Evolutionary conservation across 2,888 invertebrate species (phyloP), one percentile per base, ranked within the genome.

Genomic region (Amiota communis): DNA sequence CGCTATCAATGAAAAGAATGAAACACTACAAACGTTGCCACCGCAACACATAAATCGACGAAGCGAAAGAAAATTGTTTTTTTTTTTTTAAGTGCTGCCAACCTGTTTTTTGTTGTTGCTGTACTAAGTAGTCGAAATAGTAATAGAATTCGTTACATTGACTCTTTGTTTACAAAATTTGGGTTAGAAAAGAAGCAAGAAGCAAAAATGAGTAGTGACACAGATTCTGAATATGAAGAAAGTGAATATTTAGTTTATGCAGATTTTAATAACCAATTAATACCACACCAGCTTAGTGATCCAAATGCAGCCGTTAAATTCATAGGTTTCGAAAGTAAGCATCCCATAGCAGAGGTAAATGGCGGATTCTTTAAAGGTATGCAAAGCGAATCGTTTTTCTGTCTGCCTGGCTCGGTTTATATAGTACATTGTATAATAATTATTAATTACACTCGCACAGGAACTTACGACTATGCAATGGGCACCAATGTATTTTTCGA

Each of bases 401-500:
- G 11, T 70, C 36, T 48, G 47, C 23, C 46, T 13, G 36, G 13
- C 20, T 10, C n/a, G n/a, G n/a, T n/a, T n/a, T n/a, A n/a, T n/a
- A n/a, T n/a, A n/a, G n/a, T n/a, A n/a, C n/a, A n/a, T n/a, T n/a
- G n/a, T 13, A 15, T 63, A 63, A 63, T 48, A 13, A 51, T 12
- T 17, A 51, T 48, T 65, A 17, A 15, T 64, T 46, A 23, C 23
- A 23, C 23, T 2, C 59, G 2, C 20, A 20, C 20, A 93, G 95
- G 95, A 17, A 91, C 91, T 70, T 94, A 93, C 88, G 93, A 93
- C 83, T 92, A 93, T 85, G 91, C 93, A 10, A 87, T 94, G 75
- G 95, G 95, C 20, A 95, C 95, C 15, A 93, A 93, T 78, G 90
- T 95, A 86, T 94, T 95, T 86, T 95, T 95, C 86, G 92, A 93